phyloP scores from a whole-genome alignment of 1,140 invertebrate species.

The Pseudomyrmex flavicornis region DNA sequence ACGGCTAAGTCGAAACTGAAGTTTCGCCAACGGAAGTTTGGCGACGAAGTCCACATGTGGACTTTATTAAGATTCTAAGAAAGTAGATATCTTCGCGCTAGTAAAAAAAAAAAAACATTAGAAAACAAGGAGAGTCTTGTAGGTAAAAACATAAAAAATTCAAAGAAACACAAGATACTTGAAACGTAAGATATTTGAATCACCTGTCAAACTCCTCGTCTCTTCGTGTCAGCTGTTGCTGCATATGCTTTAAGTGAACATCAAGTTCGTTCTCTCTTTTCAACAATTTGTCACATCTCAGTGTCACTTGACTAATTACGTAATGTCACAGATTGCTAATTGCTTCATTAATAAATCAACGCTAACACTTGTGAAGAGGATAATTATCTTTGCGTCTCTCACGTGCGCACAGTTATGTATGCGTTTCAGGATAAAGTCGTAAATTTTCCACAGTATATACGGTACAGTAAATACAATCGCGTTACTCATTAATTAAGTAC shows the following conservation, averaged over 20 bases:
- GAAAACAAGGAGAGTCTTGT: too few relatives aligned
- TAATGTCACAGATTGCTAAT: not conserved
- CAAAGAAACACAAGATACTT: too few relatives aligned
- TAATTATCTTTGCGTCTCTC: not conserved
- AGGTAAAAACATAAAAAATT: too few relatives aligned
- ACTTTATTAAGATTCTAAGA: not conserved
- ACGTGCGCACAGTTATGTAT: too few relatives aligned
- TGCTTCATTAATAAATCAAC: conserved; percentile 5
- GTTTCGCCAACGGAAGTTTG: conserved; percentile 27
- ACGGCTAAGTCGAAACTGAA: conserved; percentile 63
- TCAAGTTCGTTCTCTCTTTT: too few relatives aligned
- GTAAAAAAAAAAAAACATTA: not conserved
- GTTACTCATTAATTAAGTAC: conserved; percentile 27
- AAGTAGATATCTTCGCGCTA: not conserved
- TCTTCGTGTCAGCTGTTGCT: too few relatives aligned
- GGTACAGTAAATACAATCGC: not conserved
- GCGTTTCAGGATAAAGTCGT: not conserved
- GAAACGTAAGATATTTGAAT: too few relatives aligned
- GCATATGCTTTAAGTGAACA: too few relatives aligned
- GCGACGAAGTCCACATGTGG: not conserved
- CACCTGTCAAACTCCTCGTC: too few relatives aligned
- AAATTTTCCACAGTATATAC: not conserved
- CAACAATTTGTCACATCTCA: too few relatives aligned
- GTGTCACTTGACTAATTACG: too few relatives aligned
- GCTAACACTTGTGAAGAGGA: conserved; percentile 5